phyloP scores from a whole-genome alignment of 2,113 vertebrate genomes.

The Bubalus kerabau region DNA sequence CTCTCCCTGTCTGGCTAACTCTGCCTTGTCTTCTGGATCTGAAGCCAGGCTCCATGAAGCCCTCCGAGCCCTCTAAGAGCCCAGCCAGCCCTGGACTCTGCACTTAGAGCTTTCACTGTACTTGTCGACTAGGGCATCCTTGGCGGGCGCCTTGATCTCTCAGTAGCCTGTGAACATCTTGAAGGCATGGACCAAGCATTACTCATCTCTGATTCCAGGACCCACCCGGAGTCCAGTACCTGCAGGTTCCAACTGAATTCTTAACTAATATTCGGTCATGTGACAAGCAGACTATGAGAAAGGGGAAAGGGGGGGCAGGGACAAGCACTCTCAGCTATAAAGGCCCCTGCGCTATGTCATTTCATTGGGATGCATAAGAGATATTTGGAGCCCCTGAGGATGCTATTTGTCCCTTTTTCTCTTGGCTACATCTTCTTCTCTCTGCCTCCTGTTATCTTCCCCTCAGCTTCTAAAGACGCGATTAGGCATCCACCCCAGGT shows the following conservation, averaged over 20 bases:
- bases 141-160: not conserved
- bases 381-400: not conserved
- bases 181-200: accelerated
- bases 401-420: not conserved
- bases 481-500: not conserved
- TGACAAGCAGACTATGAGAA: not conserved
- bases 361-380: not conserved
- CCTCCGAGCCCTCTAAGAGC: not conserved
- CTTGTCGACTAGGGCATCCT: not conserved
- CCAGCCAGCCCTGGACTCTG: not conserved
- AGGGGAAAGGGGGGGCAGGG: not conserved
- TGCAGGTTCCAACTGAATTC: not conserved
- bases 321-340: not conserved
- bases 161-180: not conserved
- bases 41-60: not conserved
- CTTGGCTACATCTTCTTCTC: not conserved
- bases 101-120: too few species aligned
- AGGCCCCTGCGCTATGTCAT: accelerated
- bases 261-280: not conserved
- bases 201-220: not conserved
- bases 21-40: not conserved
- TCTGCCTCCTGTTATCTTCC: not conserved
- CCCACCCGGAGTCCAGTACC: not conserved
- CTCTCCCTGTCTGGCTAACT: not conserved
- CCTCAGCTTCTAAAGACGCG: not conserved